Evolutionary conservation across 2,888 invertebrate genomes (phyloP).

Genomic region (Myopa testacea): DNA sequence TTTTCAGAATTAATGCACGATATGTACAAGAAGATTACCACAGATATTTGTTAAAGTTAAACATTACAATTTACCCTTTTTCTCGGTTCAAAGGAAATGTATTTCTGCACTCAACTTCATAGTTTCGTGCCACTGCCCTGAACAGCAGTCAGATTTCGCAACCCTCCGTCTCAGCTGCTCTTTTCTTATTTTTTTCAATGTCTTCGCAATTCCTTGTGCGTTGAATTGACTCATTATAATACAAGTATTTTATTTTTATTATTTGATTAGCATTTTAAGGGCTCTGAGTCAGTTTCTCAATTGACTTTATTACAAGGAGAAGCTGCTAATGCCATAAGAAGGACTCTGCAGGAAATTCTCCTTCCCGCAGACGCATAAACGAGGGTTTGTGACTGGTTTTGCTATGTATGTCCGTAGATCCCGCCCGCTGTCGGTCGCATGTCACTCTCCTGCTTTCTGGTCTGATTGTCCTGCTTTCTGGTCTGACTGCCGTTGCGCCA

Average conservation of each 20-base stretch:
- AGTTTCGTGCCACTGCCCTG: neutral
- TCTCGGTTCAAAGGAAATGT: too few relatives aligned
- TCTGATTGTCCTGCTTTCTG: too few relatives aligned
- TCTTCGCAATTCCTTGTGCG: neutral
- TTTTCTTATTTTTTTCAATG: neutral
- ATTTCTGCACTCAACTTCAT: too few relatives aligned
- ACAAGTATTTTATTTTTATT: slow-evolving; percentile 53
- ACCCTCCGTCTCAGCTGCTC: slow-evolving; percentile 21
- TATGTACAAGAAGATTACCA: too few relatives aligned
- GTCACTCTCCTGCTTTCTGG: too few relatives aligned
- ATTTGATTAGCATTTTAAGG: slow-evolving; percentile 61
- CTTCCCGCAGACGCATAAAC: slow-evolving; percentile 59
- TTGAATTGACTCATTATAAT: slow-evolving; percentile 41
- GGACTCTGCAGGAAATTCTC: slow-evolving; percentile 41
- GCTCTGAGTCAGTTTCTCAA: slow-evolving; percentile 49
- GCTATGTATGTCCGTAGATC: neutral
- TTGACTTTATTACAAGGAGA: neutral
- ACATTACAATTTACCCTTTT: too few relatives aligned
- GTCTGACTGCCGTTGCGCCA: too few relatives aligned
- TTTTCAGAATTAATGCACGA: too few relatives aligned
- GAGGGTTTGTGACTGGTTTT: slow-evolving; percentile 20
- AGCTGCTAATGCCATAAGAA: too few relatives aligned
- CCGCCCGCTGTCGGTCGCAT: neutral
- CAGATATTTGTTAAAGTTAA: too few relatives aligned
- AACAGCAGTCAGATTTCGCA: slow-evolving; percentile 40